Conservation (phyloP, 2,888 invertebrate species). For the Myathropa florea region DNA sequence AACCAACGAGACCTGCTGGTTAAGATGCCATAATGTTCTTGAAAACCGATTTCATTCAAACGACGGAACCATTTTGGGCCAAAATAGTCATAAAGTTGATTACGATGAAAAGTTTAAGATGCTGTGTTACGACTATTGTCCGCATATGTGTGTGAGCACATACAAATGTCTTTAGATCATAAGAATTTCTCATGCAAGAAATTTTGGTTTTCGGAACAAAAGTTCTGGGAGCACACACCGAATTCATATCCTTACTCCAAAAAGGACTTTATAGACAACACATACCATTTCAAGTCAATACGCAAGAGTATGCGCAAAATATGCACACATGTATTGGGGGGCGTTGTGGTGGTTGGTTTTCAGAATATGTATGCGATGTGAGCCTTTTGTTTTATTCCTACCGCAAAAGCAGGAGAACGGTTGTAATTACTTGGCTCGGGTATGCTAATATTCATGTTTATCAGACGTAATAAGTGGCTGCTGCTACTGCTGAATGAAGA, state of each 20-base stretch:
- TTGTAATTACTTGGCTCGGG: conserved; percentile 70
- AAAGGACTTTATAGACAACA: conserved; percentile 8
- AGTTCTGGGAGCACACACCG: conserved; percentile 20
- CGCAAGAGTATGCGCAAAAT: conserved; percentile 68
- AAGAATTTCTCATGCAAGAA: conserved; percentile 49
- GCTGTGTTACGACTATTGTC: conserved; percentile 43
- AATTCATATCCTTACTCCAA: conserved; percentile 9
- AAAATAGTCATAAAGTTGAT: conserved; percentile 64
- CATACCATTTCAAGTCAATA: conserved; percentile 63
- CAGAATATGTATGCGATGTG: conserved; percentile 20
- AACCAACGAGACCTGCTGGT: neutral
- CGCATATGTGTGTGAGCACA: neutral
- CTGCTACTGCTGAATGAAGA: conserved; percentile 21
- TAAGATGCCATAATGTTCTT: neutral
- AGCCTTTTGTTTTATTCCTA: conserved; percentile 57
- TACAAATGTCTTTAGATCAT: conserved; percentile 42
- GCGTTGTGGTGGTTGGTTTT: conserved; percentile 33
- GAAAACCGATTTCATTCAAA: conserved; percentile 11
- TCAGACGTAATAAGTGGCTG: conserved; percentile 71
- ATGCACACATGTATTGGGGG: conserved; percentile 28
- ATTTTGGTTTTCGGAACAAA: conserved; percentile 34
- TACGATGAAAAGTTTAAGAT: conserved; percentile 56
- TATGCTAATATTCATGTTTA: conserved; percentile 71
- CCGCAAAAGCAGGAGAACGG: conserved; percentile 23
- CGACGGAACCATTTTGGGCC: conserved; percentile 46